Base-by-base conservation (phyloP, 2,113 vertebrate genomes). In the Murina feae region DNA sequence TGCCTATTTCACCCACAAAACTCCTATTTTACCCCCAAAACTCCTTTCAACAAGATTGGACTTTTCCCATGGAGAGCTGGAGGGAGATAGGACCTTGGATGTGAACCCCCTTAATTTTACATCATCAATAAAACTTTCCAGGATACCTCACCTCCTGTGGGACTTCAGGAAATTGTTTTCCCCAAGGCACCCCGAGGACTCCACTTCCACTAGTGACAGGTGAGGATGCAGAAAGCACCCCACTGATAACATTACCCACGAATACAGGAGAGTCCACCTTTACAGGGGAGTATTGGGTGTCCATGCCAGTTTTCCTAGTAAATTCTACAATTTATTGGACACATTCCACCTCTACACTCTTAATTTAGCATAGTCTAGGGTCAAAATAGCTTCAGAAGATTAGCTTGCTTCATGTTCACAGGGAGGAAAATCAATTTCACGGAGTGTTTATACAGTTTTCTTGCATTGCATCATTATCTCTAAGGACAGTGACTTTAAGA, bases 361-460 rank as follows among this genome's bases (percentile, higher is more conserved):
- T 47, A 71, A 49, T 71, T 86, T 49, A 42, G 21, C 2, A 9
- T 42, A 82, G 14, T 4, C 17, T 37, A 39, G 8, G 4, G n/a
- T 75, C 42, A 42, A 79, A 88, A 65, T 39, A 65, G 23, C 25
- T 87, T 85, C 32, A 55, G 82, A 69, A 86, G 7, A 28, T 86
- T 53, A 74, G 1, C 16, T 58, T 93, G 30, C 60, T 53, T 75
- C 28, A 30, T 42, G 7, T 55, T 55, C n/a, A 68, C 71, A 1
- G 9, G 20, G 13, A 44, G n/a, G n/a, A 82, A 79, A 69, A 28
- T 35, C 0, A 0, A 37, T 95, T 81, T 89, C 13, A 76, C 7
- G 16, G 37, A 20, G 35, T 0, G 0, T 14, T 81, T 82, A 17
- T 47, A 12, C 1, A 68, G 9, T 32, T 12, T 93, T 84, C 0